Percentiles rank a stretch among this genome's conserved stretches.
These are phyloP conservation scores for Tricholaema leucomelas DNA, from an alignment of 2,113 vertebrate genomes.

Conservation along the genomic window DNA sequence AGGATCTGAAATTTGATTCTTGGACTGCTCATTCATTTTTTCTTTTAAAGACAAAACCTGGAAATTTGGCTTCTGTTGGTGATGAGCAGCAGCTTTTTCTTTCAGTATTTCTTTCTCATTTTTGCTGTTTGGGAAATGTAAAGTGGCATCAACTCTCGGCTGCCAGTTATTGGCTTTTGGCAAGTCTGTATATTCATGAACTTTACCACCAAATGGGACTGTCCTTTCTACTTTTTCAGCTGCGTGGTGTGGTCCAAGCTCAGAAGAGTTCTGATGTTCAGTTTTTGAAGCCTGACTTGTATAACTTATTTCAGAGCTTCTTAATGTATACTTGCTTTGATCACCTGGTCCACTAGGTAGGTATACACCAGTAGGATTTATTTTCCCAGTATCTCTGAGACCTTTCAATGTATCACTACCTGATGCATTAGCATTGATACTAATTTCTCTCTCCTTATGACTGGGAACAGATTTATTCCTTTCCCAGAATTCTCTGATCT, in stretches of 20 bases:
- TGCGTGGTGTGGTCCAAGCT: background rate
- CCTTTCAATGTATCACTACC: background rate
- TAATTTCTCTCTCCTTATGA: background rate
- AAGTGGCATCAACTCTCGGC: conserved; percentile 63
- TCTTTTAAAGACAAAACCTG: conserved; percentile 78
- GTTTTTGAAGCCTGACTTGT: background rate
- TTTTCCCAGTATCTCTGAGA: background rate
- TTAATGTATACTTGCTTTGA: conserved; percentile 23
- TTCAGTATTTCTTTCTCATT: conserved; percentile 22
- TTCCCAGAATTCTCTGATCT: conserved; percentile 92
- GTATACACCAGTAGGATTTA: background rate
- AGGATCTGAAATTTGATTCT: conserved; percentile 66
- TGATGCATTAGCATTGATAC: background rate
- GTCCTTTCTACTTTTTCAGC: background rate
- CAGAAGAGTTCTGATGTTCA: background rate
- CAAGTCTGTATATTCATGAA: background rate
- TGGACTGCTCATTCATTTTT: conserved; percentile 72
- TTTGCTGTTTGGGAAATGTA: conserved; percentile 66
- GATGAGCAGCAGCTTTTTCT: conserved; percentile 24
- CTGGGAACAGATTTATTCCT: conserved; percentile 64
- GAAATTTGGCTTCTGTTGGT: conserved; percentile 66
- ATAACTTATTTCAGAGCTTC: conserved; percentile 19
- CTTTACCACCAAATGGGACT: background rate
- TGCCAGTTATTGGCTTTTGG: conserved; percentile 12
- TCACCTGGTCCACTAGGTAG: background rate